Base-by-base conservation (phyloP, 2,797 vertebrate species). In the Oreochromis mossambicus region DNA sequence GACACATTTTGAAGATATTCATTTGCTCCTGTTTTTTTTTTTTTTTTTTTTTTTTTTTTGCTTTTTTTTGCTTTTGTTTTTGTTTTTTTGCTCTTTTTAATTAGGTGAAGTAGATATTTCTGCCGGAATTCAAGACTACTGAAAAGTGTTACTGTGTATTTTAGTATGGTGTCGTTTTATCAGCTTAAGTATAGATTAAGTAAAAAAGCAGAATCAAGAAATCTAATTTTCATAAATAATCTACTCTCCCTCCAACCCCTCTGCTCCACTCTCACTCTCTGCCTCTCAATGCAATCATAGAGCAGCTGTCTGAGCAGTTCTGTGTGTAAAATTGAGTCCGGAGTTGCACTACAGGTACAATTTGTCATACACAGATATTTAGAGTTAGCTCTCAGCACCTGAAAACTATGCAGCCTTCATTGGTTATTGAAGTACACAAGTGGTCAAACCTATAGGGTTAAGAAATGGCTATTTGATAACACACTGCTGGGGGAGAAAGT, bases 321-420 rank as follows among this genome's bases (percentile, higher is more conserved):
- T 58, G 88, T 83, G 83, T 92, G 90, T 89, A 90, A 90, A 87
- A 91, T 79, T 89, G 88, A 90, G 66, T 51, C 78, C 87, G 34
- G 78, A 76, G 77, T 34, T 61, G 55, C 78, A 78, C 29, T 63
- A 78, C 86, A 91, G 82, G 83, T 87, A 89, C 79, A 80, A 41
- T 90, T 87, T 88, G 81, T 87, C 51, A 36, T 26, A 80, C 79
- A 89, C 78, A 87, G 55, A 87, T 70, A 87, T 84, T 78, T 79
- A 73, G 83, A 61, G 87, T 76, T 68, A 78, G 34, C 81, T 75
- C 52, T 12, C 19, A 75, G 52, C 6, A 2, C 66, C 43, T 41
- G 17, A 9, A 73, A 88, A 63, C 84, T 89, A 83, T 89, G 87
- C 79, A 61, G 80, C 73, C 78, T 41, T 92, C 80, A 24, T 89